A percentile compares a stretch with the other conserved stretches of the same genome.
phyloP scores from a whole-genome alignment of 2,888 invertebrate genomes.

The Parapristionchus giblindavisi region DNA sequence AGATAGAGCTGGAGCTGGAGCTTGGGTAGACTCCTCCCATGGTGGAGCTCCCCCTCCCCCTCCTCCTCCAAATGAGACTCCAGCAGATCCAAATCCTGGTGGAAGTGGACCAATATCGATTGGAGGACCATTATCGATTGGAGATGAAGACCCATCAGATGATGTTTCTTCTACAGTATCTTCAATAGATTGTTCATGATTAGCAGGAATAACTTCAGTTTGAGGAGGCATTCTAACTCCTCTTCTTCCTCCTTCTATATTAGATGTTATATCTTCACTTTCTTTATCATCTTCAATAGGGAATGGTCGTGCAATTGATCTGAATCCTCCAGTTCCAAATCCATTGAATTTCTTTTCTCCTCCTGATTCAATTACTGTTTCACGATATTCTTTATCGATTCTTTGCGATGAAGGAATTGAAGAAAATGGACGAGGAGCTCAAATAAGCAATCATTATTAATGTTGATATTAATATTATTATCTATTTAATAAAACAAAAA shows the following conservation, averaged over 20 bases:
- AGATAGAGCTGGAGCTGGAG: neutral
- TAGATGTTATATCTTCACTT: neutral
- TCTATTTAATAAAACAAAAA: neutral
- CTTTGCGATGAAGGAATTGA: slow-evolving; percentile 3
- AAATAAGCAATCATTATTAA: neutral
- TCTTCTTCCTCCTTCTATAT: slow-evolving; percentile 28
- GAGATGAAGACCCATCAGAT: neutral
- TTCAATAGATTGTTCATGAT: neutral
- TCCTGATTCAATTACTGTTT: neutral
- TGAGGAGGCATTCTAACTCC: slow-evolving; percentile 32
- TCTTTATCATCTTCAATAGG: neutral
- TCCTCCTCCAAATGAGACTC: slow-evolving; percentile 51
- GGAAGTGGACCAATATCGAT: slow-evolving; percentile 55
- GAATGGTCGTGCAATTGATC: neutral
- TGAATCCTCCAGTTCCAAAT: slow-evolving; percentile 4
- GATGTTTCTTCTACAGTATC: slow-evolving; percentile 26
- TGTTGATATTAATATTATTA: neutral
- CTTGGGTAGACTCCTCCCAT: slow-evolving; percentile 6
- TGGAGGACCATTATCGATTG: neutral
- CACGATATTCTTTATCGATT: neutral
- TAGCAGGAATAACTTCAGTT: slow-evolving; percentile 20
- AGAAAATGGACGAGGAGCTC: neutral
- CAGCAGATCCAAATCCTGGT: slow-evolving; percentile 55
- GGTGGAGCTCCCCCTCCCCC: slow-evolving; percentile 42
- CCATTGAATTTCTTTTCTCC: neutral